Evolutionary conservation across 2,797 vertebrate genomes (phyloP).

Genomic region (Chrosomus eos): DNA sequence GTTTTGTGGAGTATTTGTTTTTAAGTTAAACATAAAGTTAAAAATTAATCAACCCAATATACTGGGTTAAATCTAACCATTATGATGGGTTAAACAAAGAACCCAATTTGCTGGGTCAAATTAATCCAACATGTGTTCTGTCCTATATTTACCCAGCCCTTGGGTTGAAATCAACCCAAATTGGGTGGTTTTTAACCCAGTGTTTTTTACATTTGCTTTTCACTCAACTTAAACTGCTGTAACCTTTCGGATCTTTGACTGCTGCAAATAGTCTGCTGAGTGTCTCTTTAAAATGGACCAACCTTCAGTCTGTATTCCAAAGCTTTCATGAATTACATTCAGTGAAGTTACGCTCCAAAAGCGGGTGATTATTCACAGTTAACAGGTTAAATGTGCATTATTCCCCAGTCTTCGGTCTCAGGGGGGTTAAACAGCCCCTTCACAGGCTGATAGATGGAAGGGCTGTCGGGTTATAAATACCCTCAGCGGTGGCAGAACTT

Average conservation of each 20-base stretch:
- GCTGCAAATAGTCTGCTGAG: background rate
- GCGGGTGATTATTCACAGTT: background rate
- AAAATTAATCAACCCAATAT: no score
- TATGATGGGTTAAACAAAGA: no score
- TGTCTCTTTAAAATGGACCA: background rate
- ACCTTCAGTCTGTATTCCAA: background rate
- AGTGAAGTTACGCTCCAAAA: background rate
- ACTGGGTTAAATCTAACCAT: no score
- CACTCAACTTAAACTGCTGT: background rate
- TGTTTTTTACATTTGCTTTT: background rate
- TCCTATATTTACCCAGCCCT: no score
- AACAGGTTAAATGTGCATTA: background rate
- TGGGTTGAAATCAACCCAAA: no score
- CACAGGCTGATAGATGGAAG: slow-evolving; percentile 37
- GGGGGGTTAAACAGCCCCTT: slow-evolving; percentile 10
- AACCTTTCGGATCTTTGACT: background rate
- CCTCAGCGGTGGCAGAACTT: slow-evolving; percentile 14
- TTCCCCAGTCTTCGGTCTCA: background rate
- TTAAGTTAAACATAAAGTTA: no score
- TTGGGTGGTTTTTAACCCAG: no score
- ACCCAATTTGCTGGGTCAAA: no score
- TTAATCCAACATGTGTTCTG: no score
- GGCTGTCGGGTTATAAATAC: slow-evolving; percentile 51
- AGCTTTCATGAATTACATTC: background rate
- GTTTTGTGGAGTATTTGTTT: no score